Base-by-base conservation (phyloP, 2,113 vertebrate genomes). In the Spheniscus mendiculus region DNA sequence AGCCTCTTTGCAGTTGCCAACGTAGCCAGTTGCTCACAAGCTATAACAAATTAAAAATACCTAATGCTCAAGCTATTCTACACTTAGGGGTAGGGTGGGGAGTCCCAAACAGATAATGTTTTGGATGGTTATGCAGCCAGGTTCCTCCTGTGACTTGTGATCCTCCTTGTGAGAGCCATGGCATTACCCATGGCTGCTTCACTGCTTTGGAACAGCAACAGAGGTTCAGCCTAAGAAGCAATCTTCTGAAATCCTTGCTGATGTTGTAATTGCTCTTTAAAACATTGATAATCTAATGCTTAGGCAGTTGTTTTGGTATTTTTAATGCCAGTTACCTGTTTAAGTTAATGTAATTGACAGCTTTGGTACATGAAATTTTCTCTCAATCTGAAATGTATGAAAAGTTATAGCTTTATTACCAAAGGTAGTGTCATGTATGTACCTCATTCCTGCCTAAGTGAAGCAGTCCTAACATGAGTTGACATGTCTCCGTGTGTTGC, bases 11-110 rank as follows among this genome's bases (percentile, higher is more conserved):
- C 78, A 52, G 84, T 97, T 97, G 95, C 98, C 97, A 98, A 59
- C 6, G 44, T 93, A 97, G 95, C 92, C 97, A 85, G 93, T 98
- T 96, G 92, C 94, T 97, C 9, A 1, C 91, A 98, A 97, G 98
- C 95, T 98, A 89, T 73, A 97, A 97, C 94, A 96, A 97, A 98
- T 97, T 97, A 97, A 98, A 96, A 97, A 97, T 98, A 98, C 96
- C 98, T 98, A 98, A 98, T 98, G 96, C 95, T 91, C 83, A 80
- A 98, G 90, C 88, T 98, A 98, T 98, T 98, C 97, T 97, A 83
- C 40, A 59, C 78, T 95, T 88, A 58, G 38, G 83, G 79, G 62
- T 85, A 71, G 90, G 83, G 66, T 92, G 83, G 71, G 78, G 83
- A 97, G 94, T 96, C 96, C 94, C 97, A 96, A 83, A 83, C 81